phyloP scores from a whole-genome alignment of 2,888 invertebrate species.

The Eupeodes luniger region DNA sequence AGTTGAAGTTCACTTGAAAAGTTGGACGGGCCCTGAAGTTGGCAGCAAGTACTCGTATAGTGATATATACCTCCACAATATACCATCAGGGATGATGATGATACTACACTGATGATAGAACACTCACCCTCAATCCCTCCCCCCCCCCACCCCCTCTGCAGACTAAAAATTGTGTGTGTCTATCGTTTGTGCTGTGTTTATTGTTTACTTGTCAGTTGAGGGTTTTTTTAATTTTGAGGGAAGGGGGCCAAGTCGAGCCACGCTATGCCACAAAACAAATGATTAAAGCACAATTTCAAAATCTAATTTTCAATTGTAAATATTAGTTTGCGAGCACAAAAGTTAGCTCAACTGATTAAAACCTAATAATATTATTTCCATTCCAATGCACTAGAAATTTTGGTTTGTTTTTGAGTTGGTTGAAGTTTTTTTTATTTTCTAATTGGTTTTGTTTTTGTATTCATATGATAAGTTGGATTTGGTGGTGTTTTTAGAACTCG shows the following conservation, averaged over 20 bases:
- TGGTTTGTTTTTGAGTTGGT: slow-evolving; percentile 2
- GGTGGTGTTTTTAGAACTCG: neutral
- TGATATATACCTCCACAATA: neutral
- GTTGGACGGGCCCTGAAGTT: slow-evolving; percentile 36
- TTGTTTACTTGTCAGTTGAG: slow-evolving; percentile 63
- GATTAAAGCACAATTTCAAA: slow-evolving; percentile 76
- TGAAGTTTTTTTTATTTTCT: neutral
- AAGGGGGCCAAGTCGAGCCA: neutral
- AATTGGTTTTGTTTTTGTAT: neutral
- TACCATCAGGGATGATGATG: slow-evolving; percentile 48
- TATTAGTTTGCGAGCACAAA: slow-evolving; percentile 72
- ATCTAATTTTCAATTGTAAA: slow-evolving; percentile 76
- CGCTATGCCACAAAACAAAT: slow-evolving; percentile 70
- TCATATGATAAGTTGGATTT: neutral
- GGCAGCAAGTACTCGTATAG: neutral
- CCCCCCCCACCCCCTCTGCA: slow-evolving; percentile 6
- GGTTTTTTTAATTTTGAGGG: neutral
- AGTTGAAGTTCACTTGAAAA: slow-evolving; percentile 75
- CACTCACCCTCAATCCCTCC: slow-evolving; percentile 55
- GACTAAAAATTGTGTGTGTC: slow-evolving; percentile 63
- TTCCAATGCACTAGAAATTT: slow-evolving; percentile 48
- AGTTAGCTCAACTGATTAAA: slow-evolving; percentile 81
- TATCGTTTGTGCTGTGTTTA: slow-evolving; percentile 65
- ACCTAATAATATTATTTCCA: slow-evolving; percentile 84
- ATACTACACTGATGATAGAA: slow-evolving; percentile 21